These are phyloP conservation scores for Papilio demoleus DNA, from an alignment of 2,888 invertebrate species.

Conservation along the genomic window DNA sequence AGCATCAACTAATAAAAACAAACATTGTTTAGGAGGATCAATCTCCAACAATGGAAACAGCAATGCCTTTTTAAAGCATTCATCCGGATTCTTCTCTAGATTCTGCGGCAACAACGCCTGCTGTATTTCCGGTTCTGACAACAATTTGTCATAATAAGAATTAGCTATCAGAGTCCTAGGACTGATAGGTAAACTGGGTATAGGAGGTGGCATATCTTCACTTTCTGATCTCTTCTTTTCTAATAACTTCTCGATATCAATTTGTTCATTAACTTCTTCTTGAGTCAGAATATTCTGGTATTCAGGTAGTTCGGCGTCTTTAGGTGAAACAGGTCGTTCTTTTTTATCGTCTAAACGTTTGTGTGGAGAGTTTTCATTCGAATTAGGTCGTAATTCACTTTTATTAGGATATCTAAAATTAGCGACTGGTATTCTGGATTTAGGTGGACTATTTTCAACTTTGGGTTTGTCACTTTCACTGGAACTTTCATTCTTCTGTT, in stretches of 20 bases:
- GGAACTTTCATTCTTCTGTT: slow-evolving; percentile 59
- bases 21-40: slow-evolving; percentile 92
- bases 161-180: slow-evolving; percentile 84
- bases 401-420: slow-evolving; percentile 78
- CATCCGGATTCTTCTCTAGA: slow-evolving; percentile 94
- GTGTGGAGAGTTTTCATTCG: slow-evolving; percentile 69
- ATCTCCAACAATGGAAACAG: slow-evolving; percentile 94
- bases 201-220: slow-evolving; percentile 74
- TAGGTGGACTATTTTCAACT: slow-evolving; percentile 49
- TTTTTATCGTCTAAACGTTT: slow-evolving; percentile 50
- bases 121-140: slow-evolving; percentile 90
- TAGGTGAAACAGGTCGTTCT: slow-evolving; percentile 45
- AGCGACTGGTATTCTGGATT: slow-evolving; percentile 72
- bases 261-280: slow-evolving; percentile 44
- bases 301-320: slow-evolving; percentile 64
- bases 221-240: slow-evolving; percentile 56
- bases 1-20: slow-evolving; percentile 95
- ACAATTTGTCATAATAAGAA: slow-evolving; percentile 90
- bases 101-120: slow-evolving; percentile 91
- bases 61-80: slow-evolving; percentile 94
- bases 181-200: slow-evolving; percentile 78
- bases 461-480: slow-evolving; percentile 46
- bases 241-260: slow-evolving; percentile 51
- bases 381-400: slow-evolving; percentile 61
- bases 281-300: slow-evolving; percentile 67